These are phyloP conservation scores for Zaprionus obscuricornis DNA, from an alignment of 2,888 invertebrate species.

Conservation along the genomic window DNA sequence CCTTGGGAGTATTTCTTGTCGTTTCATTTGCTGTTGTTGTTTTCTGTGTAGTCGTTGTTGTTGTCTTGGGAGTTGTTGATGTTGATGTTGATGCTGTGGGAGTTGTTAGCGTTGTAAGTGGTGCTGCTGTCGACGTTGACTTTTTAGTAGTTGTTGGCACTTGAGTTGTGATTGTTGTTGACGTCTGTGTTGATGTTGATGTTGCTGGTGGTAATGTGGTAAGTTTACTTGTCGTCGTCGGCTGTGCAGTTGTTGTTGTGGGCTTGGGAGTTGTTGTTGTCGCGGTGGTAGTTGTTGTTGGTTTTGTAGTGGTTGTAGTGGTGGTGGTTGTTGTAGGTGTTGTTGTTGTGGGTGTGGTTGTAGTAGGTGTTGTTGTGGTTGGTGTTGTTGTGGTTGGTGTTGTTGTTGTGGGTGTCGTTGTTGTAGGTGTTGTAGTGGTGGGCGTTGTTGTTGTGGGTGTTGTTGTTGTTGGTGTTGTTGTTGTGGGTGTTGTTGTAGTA, in stretches of 20 bases:
- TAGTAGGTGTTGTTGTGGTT: neutral
- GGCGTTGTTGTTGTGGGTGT: neutral
- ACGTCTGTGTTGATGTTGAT: neutral
- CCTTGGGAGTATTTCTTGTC: neutral
- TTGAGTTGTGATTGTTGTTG: slow-evolving; percentile 8
- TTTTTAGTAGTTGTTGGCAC: neutral
- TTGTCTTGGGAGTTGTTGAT: slow-evolving; percentile 4
- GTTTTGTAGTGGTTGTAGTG: neutral
- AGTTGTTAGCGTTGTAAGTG: neutral
- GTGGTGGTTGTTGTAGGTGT: neutral
- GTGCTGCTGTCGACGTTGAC: neutral
- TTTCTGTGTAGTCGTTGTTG: neutral
- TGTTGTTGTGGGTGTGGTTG: neutral
- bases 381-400: slow-evolving; percentile 2
- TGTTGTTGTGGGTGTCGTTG: neutral
- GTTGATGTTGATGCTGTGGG: neutral
- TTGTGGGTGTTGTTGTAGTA: neutral
- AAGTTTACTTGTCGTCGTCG: no score
- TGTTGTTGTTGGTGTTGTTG: neutral
- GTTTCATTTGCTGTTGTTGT: slow-evolving; percentile 1
- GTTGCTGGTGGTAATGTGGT: slow-evolving; percentile 1
- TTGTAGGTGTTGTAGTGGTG: neutral
- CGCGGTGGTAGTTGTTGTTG: neutral
- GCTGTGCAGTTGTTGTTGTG: slow-evolving; percentile 4
- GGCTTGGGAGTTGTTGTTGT: neutral